Evolutionary conservation across 2,888 invertebrate genomes (phyloP), one percentile per base, ranked within the genome.

Genomic region (Abrostola tripartita): DNA sequence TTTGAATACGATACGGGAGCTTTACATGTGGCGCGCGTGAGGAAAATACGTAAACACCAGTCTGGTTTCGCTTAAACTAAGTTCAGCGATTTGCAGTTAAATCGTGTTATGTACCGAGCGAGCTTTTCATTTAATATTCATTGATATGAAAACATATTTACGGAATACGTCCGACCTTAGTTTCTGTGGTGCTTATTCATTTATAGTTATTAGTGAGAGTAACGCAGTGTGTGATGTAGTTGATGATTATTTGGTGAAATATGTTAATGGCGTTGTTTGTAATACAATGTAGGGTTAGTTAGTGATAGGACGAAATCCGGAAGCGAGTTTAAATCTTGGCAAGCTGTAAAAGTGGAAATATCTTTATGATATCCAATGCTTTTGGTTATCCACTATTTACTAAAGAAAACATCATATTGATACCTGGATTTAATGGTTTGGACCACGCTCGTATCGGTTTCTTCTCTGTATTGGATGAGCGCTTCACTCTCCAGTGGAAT

Each of bases 1-100:
- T 77, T 57, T 57, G 63, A 73, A 76, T 61, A 68, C 62, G 52
- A 71, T 62, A 72, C 64, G 52, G 37, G 67, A 62, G 67, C 74
- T 72, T 68, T 68, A 55, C 41, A 59, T 59, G 37, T 52, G 37
- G 42, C 44, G 57, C 61, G 59, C 79, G 77, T 77, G 77, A 57
- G 42, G 53, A 50, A 66, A 77, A 81, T 81, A 66, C 52, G 67
- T 68, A 68, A 79, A 61, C 68, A 58, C 44, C 6, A 14, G 52
- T 49, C 51, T 12, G 52, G 44, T 53, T 61, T 47, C 44, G 24
- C 24, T 69, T 68, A 58, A 61, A 52, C 64, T 56, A 14, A 61
- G 40, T 63, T 65, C 38, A 51, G 6, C 24, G 42, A 47, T 73
- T 67, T 58, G 55, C 24, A n/a, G 12, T 35, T 54, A 57, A 61